phyloP scores from a whole-genome alignment of 53 echinoderm and acorn worm species.

The Antedon mediterranea region DNA sequence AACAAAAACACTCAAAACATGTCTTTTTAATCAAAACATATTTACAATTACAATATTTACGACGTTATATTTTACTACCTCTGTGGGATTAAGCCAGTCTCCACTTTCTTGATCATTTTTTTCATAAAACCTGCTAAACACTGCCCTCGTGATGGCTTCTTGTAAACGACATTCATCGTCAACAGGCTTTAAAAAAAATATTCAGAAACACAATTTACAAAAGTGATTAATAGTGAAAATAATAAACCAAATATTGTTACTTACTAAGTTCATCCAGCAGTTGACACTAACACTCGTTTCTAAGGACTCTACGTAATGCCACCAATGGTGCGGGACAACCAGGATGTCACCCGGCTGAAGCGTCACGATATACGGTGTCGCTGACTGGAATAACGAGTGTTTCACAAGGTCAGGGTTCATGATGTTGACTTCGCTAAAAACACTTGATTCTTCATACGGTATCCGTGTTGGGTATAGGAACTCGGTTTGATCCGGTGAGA shows the following conservation, averaged over 20 bases:
- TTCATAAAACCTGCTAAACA: constrained; percentile 40
- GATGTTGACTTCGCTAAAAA: constrained; percentile 77
- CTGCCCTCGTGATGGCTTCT: constrained; percentile 53
- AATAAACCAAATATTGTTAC: too few relatives aligned
- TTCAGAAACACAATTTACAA: too few relatives aligned
- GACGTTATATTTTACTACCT: too few relatives aligned
- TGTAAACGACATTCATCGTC: constrained; percentile 48
- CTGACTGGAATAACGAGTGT: constrained; percentile 39
- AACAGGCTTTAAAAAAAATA: constrained; percentile 30
- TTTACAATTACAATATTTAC: too few relatives aligned
- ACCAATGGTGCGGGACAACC: constrained; percentile 90
- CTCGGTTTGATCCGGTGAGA: constrained; percentile 62
- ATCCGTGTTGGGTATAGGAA: constrained; percentile 76
- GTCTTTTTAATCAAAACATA: too few relatives aligned
- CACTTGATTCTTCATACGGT: constrained; percentile 87
- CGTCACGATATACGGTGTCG: constrained; percentile 54
- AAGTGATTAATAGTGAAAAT: too few relatives aligned
- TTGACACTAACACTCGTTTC: constrained; percentile 68
- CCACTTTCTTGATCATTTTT: background rate
- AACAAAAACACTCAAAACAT: too few relatives aligned
- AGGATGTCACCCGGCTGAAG: constrained; percentile 66
- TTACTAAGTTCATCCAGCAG: constrained; percentile 83
- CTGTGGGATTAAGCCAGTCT: constrained; percentile 68
- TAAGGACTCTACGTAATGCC: constrained; percentile 88
- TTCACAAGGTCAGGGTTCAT: constrained; percentile 33